Evolutionary conservation across 2,888 invertebrate genomes (phyloP), one percentile per base, ranked within the genome.

Genomic region (Saturnia japonica): DNA sequence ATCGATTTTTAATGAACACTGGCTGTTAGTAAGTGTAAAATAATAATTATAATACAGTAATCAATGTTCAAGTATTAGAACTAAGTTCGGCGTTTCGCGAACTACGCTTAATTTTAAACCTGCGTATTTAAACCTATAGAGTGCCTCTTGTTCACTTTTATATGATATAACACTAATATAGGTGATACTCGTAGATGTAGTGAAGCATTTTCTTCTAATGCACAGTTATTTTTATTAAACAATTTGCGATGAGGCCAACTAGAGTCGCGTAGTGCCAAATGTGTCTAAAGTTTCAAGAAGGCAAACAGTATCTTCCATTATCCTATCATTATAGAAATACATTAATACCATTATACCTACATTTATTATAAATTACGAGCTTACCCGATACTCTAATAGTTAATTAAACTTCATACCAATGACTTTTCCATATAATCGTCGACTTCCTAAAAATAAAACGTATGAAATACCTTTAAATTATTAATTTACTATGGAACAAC

Each of bases 71-170:
- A 25, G 84, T 80, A 76, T 82, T 85, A 78, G 80, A 85, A 85
- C 81, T 85, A 70, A 43, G 84, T 85, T 91, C 85, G 83, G 88
- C 88, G 89, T 91, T 91, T 92, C 87, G 89, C 85, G 85, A 85
- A 92, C 88, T 93, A 93, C 91, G 93, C 93, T 93, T 94, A 90
- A 60, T 60, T 85, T 89, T 90, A 85, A 87, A 92, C 90, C 92
- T 92, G 93, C 92, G 92, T 91, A 91, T 88, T 78, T 89, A 88
- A 91, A 94, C 94, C 93, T 94, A 93, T 93, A 94, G 91, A 94
- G 94, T 94, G 94, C 94, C 94, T 94, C 92, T 94, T 93, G 89
- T 93, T 93, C 94, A 94, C 94, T 93, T 94, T 94, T 94, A 93
- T 94, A 94, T 93, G 91, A 91, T 93, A 93, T 83, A 85, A 87